These are phyloP conservation scores for Eurytoma adleriae DNA, from an alignment of 2,888 invertebrate genomes.

Conservation along the genomic window DNA sequence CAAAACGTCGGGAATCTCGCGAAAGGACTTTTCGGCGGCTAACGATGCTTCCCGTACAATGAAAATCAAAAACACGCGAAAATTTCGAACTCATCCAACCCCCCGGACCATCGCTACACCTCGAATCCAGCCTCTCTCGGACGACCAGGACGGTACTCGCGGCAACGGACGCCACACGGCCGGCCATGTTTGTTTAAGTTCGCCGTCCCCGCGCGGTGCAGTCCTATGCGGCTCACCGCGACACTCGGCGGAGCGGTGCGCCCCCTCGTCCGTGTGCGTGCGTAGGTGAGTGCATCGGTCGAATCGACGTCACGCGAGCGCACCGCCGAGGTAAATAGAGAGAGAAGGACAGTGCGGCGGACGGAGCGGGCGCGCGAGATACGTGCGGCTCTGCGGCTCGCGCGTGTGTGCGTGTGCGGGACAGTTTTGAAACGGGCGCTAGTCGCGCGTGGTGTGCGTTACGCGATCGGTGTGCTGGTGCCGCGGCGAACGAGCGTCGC, in stretches of 20 bases:
- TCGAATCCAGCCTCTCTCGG: not conserved
- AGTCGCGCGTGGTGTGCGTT: slow-evolving; percentile 11
- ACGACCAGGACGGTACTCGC: slow-evolving; percentile 54
- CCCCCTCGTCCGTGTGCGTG: slow-evolving; percentile 6
- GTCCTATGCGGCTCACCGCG: not conserved
- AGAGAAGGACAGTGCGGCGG: slow-evolving; percentile 8
- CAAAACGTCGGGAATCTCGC: slow-evolving; percentile 19
- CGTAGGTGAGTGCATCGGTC: not conserved
- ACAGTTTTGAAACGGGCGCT: slow-evolving; percentile 48
- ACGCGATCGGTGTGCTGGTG: slow-evolving; percentile 9
- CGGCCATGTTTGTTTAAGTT: slow-evolving; percentile 75
- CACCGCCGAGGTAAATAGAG: slow-evolving; percentile 6
- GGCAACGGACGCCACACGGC: slow-evolving; percentile 65
- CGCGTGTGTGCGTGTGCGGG: not conserved
- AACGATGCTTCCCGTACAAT: not conserved
- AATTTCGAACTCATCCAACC: not conserved
- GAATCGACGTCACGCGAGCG: not conserved
- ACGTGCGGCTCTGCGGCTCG: not conserved
- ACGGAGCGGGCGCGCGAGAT: not conserved
- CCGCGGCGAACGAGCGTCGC: not conserved
- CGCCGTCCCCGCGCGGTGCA: not conserved
- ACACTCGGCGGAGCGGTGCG: not conserved
- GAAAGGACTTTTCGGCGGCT: not conserved
- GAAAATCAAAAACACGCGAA: not conserved
- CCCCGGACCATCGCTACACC: not conserved